A percentile compares a stretch with the other conserved stretches of the same genome.
Conservation (phyloP, 2,113 vertebrate genomes). For the Saccopteryx bilineata region DNA sequence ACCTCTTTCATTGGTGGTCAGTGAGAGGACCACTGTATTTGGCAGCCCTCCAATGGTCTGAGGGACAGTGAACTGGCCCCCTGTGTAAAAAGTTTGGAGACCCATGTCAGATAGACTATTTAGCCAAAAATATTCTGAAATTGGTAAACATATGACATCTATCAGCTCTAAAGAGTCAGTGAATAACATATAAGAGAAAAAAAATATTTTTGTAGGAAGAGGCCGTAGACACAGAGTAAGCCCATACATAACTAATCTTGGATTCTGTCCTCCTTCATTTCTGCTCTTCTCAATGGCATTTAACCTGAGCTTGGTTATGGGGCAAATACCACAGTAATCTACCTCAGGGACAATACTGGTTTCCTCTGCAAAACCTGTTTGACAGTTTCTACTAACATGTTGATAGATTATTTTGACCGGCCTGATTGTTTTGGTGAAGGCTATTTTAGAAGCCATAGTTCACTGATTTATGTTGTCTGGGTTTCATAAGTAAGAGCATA, state of each 20-base stretch:
- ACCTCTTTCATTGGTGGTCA: no score
- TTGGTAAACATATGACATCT: neutral
- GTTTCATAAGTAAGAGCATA: conserved; percentile 1
- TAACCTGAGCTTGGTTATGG: neutral
- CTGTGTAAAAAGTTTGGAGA: no score
- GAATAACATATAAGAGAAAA: neutral
- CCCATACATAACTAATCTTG: neutral
- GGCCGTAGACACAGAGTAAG: neutral
- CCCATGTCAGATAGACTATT: no score
- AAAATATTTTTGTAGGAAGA: neutral
- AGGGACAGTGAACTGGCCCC: no score
- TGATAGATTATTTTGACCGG: neutral
- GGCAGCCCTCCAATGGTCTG: no score
- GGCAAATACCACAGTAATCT: neutral
- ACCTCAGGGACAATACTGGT: neutral
- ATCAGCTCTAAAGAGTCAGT: neutral
- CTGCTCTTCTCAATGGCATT: neutral
- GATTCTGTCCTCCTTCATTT: neutral
- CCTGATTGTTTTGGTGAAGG: conserved; percentile 35
- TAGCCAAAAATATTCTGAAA: neutral
- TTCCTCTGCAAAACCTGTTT: neutral
- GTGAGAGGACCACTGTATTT: no score
- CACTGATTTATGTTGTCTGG: neutral
- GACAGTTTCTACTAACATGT: conserved; percentile 8
- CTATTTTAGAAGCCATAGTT: conserved; percentile 48